phyloP scores from a whole-genome alignment of 2,888 invertebrate genomes.

The Drosophila kuntzei region DNA sequence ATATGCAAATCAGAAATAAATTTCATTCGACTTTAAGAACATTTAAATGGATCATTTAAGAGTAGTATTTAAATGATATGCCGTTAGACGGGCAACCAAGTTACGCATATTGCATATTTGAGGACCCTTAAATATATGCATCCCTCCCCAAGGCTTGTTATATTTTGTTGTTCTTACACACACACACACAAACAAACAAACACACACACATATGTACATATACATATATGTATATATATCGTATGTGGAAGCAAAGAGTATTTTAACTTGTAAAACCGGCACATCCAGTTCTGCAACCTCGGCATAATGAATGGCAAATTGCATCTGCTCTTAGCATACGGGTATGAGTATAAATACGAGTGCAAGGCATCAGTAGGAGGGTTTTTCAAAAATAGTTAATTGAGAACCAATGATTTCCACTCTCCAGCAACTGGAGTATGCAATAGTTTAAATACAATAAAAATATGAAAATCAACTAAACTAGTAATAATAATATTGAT shows the following conservation, averaged over 20 bases:
- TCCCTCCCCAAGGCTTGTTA: constrained; percentile 25
- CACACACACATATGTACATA: not conserved
- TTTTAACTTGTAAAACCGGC: constrained; percentile 49
- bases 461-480: not conserved
- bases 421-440: constrained; percentile 1
- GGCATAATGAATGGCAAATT: constrained; percentile 51
- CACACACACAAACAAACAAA: constrained; percentile 12
- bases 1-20: too few species aligned
- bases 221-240: not conserved
- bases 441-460: constrained; percentile 3
- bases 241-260: constrained; percentile 20
- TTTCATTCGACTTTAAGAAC: not conserved
- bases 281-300: constrained; percentile 49
- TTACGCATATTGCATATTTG: constrained; percentile 10
- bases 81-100: constrained; percentile 7
- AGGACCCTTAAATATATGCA: constrained; percentile 29
- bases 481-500: not conserved
- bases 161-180: constrained; percentile 24
- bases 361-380: constrained; percentile 29
- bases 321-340: constrained; percentile 52
- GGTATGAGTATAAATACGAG: constrained; percentile 4
- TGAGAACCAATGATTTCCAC: constrained; percentile 34
- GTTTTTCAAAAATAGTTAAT: constrained; percentile 39
- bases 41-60: not conserved
- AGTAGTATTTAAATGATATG: not conserved